Conservation (phyloP, 2,113 vertebrate species). For the Nansenia antarctica region DNA sequence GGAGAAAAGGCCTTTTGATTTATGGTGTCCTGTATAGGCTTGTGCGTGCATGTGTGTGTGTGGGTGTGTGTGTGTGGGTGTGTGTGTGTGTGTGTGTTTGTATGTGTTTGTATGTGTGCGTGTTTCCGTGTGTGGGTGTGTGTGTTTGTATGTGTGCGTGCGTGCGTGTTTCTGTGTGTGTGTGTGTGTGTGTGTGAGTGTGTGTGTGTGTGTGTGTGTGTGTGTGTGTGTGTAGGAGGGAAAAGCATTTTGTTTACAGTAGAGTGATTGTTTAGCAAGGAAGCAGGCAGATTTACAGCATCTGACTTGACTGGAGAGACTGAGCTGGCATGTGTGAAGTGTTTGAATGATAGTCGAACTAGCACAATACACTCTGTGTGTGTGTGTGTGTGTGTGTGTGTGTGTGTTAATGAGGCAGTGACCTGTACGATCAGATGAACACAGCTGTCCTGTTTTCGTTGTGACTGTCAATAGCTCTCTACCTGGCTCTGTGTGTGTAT, state of each 20-base stretch:
- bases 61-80: conserved; percentile 54
- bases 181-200: conserved; percentile 17
- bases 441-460: conserved; percentile 71
- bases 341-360: background rate
- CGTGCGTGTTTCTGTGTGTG: conserved; percentile 14
- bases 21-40: background rate
- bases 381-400: conserved; percentile 29
- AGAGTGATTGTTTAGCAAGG: background rate
- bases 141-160: conserved; percentile 27
- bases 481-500: conserved; percentile 51
- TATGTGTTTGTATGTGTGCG: conserved; percentile 38
- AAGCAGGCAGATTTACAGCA: background rate
- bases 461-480: conserved; percentile 65
- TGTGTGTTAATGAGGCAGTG: conserved; percentile 75
- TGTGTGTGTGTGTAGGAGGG: too few species aligned
- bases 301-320: background rate
- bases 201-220: conserved; percentile 15
- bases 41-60: background rate
- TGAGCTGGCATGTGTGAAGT: background rate
- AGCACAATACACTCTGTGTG: background rate
- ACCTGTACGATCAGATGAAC: conserved; percentile 77
- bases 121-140: conserved; percentile 42
- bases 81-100: conserved; percentile 4
- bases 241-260: background rate
- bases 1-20: background rate